Evolutionary conservation across 1,140 invertebrate species (phyloP).

Genomic region (Heliothis virescens): DNA sequence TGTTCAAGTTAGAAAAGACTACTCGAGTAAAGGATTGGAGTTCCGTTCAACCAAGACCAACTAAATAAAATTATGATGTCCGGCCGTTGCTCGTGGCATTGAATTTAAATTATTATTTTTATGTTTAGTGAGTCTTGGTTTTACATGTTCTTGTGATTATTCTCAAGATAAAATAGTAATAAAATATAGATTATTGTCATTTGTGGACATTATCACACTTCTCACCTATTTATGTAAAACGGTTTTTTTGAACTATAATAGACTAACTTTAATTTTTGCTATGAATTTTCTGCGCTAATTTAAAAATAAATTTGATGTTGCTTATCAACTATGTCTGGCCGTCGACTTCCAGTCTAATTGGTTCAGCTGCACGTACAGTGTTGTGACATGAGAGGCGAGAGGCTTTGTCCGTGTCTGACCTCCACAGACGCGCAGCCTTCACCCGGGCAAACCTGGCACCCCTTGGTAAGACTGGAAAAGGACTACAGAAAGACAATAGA

Average conservation of each 20-base stretch:
- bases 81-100: conserved; percentile 61
- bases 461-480: too few species aligned
- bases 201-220: conserved; percentile 63
- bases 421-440: too few species aligned
- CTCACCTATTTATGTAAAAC: conserved; percentile 33
- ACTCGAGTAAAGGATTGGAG: conserved; percentile 83
- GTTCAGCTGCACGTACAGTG: too few species aligned
- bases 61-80: conserved; percentile 83
- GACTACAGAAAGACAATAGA: too few species aligned
- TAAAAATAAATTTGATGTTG: conserved; percentile 81
- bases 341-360: too few species aligned
- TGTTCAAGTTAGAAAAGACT: conserved; percentile 86
- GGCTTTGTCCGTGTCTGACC: too few species aligned
- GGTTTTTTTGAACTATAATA: conserved; percentile 42
- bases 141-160: conserved; percentile 77
- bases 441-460: too few species aligned
- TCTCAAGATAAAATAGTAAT: conserved; percentile 64
- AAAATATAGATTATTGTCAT: conserved; percentile 67
- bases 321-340: too few species aligned
- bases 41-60: conserved; percentile 86
- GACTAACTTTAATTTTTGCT: conserved; percentile 63
- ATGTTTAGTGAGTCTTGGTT: conserved; percentile 87
- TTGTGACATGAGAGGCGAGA: too few species aligned
- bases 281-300: conserved; percentile 74
- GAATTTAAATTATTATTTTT: conserved; percentile 72